Percentiles rank a stretch among this genome's conserved stretches.
These are phyloP conservation scores for Pterostichus niger DNA, from an alignment of 2,888 invertebrate species.

Conservation along the genomic window DNA sequence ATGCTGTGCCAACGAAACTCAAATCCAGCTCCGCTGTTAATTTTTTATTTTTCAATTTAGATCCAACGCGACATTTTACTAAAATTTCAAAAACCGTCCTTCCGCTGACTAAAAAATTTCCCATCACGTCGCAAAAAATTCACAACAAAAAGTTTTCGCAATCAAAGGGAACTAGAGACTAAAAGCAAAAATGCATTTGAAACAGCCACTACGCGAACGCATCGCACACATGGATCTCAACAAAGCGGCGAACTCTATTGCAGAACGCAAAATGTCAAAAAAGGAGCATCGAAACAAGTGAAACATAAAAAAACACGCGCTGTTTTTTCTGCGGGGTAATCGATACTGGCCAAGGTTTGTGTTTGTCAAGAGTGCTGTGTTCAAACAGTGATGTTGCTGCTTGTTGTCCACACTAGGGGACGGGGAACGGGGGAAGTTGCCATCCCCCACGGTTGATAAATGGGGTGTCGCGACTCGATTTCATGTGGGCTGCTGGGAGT, in stretches of 20 bases:
- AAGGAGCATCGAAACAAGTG: slow-evolving; percentile 48
- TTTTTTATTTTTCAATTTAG: slow-evolving; percentile 55
- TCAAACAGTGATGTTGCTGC: slow-evolving; percentile 42
- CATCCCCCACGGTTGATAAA: neutral
- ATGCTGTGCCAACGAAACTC: slow-evolving; percentile 13
- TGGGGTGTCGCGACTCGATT: neutral
- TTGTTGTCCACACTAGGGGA: slow-evolving; percentile 24
- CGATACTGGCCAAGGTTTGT: slow-evolving; percentile 63
- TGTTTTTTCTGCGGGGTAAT: slow-evolving; percentile 59
- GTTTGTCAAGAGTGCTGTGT: slow-evolving; percentile 63
- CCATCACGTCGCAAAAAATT: slow-evolving; percentile 47
- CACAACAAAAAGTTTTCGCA: slow-evolving; percentile 57
- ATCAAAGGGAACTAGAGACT: slow-evolving; percentile 56
- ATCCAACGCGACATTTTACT: slow-evolving; percentile 37
- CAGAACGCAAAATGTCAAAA: slow-evolving; percentile 49
- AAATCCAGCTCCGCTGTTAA: slow-evolving; percentile 35
- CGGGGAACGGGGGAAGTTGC: neutral
- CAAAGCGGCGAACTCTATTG: slow-evolving; percentile 43
- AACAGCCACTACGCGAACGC: slow-evolving; percentile 15
- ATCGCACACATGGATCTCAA: slow-evolving; percentile 27
- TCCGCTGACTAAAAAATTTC: slow-evolving; percentile 44
- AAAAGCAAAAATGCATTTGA: slow-evolving; percentile 63
- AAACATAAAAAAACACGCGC: slow-evolving; percentile 43
- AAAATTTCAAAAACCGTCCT: slow-evolving; percentile 52
- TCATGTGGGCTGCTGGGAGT: neutral